Conservation (phyloP, 2,113 vertebrate species). For the Phalacrocorax brasilianus region DNA sequence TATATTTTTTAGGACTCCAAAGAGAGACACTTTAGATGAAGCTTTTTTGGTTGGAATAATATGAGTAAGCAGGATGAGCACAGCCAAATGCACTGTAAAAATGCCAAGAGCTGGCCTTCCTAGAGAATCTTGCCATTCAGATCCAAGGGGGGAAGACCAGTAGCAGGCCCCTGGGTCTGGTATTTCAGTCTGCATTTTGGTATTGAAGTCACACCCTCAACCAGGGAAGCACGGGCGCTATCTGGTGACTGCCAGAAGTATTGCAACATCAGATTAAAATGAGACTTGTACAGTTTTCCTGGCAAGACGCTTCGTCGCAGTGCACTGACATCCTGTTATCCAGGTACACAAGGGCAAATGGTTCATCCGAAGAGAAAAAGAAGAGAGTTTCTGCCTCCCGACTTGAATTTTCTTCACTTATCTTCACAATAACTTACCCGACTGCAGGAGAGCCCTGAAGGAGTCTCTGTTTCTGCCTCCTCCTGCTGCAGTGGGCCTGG, state of each 20-base stretch:
- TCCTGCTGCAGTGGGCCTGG: background rate
- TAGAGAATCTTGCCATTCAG: no score
- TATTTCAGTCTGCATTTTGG: background rate
- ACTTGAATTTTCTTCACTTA: background rate
- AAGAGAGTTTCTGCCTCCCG: background rate
- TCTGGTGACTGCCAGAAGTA: background rate
- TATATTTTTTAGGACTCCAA: background rate
- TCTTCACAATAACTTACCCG: background rate
- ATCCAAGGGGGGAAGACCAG: background rate
- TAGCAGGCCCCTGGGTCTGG: background rate
- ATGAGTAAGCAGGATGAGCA: background rate
- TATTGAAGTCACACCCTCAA: background rate
- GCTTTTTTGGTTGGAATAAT: background rate
- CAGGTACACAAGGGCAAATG: background rate
- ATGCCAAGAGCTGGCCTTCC: background rate
- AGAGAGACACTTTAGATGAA: background rate
- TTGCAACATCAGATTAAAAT: background rate
- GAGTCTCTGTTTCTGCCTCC: background rate
- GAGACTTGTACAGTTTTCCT: background rate
- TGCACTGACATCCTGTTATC: background rate
- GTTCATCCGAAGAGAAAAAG: background rate
- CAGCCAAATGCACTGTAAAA: background rate
- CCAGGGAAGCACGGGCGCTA: background rate
- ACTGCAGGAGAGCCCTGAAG: background rate
- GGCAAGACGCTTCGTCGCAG: fast-evolving